Conservation (phyloP, 2,888 invertebrate species). For the Lucinisca nassula region DNA sequence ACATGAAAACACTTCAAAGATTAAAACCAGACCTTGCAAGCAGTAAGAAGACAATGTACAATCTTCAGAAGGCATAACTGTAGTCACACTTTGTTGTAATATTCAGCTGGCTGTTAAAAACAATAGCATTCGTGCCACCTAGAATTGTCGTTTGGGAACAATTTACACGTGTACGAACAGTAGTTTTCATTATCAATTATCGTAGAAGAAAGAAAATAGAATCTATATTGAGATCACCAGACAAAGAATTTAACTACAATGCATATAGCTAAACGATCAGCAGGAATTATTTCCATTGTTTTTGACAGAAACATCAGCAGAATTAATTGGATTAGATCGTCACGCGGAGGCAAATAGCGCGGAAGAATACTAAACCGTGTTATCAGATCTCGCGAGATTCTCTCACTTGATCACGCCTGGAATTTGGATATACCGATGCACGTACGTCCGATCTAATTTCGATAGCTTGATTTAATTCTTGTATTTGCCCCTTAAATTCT, state of each 20-base stretch:
- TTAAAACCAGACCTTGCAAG: neutral
- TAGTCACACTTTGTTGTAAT: neutral
- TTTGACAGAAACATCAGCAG: slow-evolving; percentile 9
- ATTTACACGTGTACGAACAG: slow-evolving; percentile 29
- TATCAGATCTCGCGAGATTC: slow-evolving; percentile 67
- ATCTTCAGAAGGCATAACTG: neutral
- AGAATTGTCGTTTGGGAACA: neutral
- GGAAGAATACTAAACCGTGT: slow-evolving; percentile 61
- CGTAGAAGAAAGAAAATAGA: neutral
- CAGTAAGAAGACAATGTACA: too few species aligned
- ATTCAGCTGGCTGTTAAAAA: neutral
- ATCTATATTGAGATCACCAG: neutral
- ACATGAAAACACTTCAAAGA: neutral
- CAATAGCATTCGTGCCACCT: neutral
- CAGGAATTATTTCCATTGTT: neutral
- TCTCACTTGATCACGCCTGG: slow-evolving; percentile 44
- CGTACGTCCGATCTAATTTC: slow-evolving; percentile 1
- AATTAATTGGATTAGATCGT: slow-evolving; percentile 62
- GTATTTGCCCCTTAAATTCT: too few species aligned
- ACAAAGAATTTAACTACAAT: neutral
- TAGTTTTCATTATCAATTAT: slow-evolving; percentile 54
- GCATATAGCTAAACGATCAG: neutral
- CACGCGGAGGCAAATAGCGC: slow-evolving; percentile 55
- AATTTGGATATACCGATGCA: neutral
- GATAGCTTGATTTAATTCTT: neutral